Evolutionary conservation across 2,888 invertebrate genomes (phyloP).

Genomic region (Drosophila prostipennis): DNA sequence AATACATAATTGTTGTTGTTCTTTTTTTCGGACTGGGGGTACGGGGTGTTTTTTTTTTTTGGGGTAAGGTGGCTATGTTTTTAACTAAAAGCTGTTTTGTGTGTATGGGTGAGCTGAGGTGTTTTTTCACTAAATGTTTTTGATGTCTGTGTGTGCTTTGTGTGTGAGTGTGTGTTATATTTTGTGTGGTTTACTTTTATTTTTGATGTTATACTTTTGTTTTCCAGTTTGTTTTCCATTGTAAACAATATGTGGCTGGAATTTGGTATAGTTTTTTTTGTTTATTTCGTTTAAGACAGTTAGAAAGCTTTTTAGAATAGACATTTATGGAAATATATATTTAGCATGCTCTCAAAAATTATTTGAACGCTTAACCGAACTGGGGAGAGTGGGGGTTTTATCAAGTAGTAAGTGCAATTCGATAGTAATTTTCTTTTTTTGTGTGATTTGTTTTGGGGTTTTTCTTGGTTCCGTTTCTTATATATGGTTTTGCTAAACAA

Average conservation of each 20-base stretch:
- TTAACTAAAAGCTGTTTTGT: conserved; percentile 47
- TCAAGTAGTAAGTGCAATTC: conserved; percentile 72
- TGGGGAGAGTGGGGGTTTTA: conserved; percentile 59
- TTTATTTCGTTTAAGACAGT: conserved; percentile 55
- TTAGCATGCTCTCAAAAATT: conserved; percentile 81
- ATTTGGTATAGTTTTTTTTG: conserved; percentile 32
- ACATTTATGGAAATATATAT: conserved; percentile 81
- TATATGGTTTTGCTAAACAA: conserved; percentile 66
- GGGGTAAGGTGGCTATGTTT: conserved; percentile 19
- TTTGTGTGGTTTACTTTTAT: conserved; percentile 31
- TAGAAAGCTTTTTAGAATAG: conserved; percentile 78
- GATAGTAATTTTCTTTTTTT: conserved; percentile 43
- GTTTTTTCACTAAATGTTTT: conserved; percentile 32
- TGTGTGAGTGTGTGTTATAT: conserved; percentile 25
- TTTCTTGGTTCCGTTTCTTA: conserved; percentile 38
- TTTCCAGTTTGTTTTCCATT: conserved; percentile 42
- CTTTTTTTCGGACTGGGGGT: conserved; percentile 22
- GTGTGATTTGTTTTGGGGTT: conserved; percentile 32
- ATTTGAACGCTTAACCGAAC: conserved; percentile 77
- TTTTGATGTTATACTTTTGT: conserved; percentile 34
- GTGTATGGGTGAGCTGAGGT: conserved; percentile 17
- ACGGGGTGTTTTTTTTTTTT: conserved; percentile 11
- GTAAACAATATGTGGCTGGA: conserved; percentile 27
- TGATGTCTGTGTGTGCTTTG: conserved; percentile 38
- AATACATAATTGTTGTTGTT: conserved; percentile 62